Evolutionary conservation across 2,797 vertebrate genomes (phyloP).

Genomic region (Anabas testudineus): DNA sequence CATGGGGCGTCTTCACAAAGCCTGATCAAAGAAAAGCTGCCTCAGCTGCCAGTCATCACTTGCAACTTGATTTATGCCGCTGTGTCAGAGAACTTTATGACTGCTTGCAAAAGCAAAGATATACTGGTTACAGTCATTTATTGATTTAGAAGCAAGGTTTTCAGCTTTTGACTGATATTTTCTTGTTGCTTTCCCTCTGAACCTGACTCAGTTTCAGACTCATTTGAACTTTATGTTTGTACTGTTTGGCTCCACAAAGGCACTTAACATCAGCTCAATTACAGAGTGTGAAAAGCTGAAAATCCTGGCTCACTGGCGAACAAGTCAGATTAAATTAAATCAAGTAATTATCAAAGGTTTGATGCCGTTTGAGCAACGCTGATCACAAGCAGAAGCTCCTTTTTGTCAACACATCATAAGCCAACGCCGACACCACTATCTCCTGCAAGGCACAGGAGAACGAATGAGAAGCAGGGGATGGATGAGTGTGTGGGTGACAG

Average conservation of each 20-base stretch:
- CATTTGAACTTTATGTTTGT: conserved; percentile 45
- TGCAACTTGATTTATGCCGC: conserved; percentile 80
- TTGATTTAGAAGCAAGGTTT: conserved; percentile 14
- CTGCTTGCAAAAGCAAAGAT: conserved; percentile 56
- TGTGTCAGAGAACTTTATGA: conserved; percentile 72
- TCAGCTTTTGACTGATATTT: conserved; percentile 24
- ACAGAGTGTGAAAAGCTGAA: conserved; percentile 38
- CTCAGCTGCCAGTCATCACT: conserved; percentile 78
- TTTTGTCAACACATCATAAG: conserved; percentile 45
- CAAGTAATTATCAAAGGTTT: conserved; percentile 57
- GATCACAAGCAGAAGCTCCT: conserved; percentile 47
- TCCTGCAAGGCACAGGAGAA: conserved; percentile 16
- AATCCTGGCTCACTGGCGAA: conserved; percentile 45
- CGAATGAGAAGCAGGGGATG: conserved; percentile 30
- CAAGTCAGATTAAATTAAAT: conserved; percentile 61
- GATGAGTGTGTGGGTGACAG: conserved; percentile 26
- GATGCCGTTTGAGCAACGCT: conserved; percentile 42
- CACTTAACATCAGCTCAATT: conserved; percentile 59
- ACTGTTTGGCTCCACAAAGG: conserved; percentile 44
- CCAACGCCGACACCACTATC: conserved; percentile 4
- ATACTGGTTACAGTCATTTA: conserved; percentile 30
- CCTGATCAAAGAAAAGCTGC: conserved; percentile 83
- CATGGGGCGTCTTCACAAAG: conserved; percentile 78
- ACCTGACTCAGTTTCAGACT: conserved; percentile 22
- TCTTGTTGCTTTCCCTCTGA: conserved; percentile 25